Conservation (phyloP, 2,797 vertebrate genomes). For the Novumbra hubbsi region DNA sequence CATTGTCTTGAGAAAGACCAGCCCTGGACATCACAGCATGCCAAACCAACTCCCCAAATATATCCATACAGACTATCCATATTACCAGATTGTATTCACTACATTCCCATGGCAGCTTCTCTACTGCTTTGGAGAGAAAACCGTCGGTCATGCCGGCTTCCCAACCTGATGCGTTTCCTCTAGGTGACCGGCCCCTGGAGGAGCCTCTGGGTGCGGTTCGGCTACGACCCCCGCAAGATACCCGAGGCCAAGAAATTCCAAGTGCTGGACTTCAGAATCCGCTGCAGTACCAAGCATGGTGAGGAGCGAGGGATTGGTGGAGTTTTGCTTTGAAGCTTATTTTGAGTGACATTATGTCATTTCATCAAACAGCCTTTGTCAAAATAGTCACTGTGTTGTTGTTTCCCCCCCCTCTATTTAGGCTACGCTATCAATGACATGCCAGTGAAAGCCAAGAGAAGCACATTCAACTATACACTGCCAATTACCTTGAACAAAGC, state of each 20-base stretch:
- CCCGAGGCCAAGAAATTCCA: constrained; percentile 91
- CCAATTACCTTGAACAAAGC: constrained; percentile 89
- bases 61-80: no score
- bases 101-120: no score
- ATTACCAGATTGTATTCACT: no score
- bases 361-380: neutral
- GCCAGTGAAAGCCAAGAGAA: constrained; percentile 94
- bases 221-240: constrained; percentile 90
- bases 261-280: constrained; percentile 94
- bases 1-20: no score
- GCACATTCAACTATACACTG: constrained; percentile 88
- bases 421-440: constrained; percentile 83
- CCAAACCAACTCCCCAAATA: no score
- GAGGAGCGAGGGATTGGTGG: constrained; percentile 32
- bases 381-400: neutral
- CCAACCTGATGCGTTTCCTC: neutral
- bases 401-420: constrained; percentile 41
- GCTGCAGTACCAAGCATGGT: constrained; percentile 93
- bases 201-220: constrained; percentile 91
- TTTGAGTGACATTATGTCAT: neutral
- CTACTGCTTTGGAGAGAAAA: neutral
- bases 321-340: neutral
- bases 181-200: constrained; percentile 97
- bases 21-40: no score
- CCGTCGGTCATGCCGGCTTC: neutral